Evolutionary conservation across 2,113 vertebrate genomes (phyloP).

Genomic region (Prolemur simus): DNA sequence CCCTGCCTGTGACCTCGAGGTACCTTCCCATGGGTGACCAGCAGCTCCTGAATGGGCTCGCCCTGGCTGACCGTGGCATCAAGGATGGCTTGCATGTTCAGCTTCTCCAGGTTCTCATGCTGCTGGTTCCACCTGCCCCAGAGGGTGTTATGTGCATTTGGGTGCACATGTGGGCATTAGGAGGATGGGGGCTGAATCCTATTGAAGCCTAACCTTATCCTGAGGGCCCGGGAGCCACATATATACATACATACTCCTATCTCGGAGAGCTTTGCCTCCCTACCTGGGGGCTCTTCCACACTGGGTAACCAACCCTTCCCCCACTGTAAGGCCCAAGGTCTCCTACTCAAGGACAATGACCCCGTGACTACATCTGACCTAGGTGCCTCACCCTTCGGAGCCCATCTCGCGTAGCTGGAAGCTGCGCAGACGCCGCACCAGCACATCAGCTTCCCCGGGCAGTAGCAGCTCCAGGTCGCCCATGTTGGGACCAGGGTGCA

Average conservation of each 20-base stretch:
- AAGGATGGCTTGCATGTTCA: slow-evolving; percentile 96
- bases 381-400: slow-evolving; percentile 70
- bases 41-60: slow-evolving; percentile 92
- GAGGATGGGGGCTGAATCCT: neutral
- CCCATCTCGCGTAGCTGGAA: slow-evolving; percentile 88
- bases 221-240: neutral
- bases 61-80: slow-evolving; percentile 87
- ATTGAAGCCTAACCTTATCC: neutral
- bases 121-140: slow-evolving; percentile 92
- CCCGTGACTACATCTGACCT: neutral
- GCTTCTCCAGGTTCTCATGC: slow-evolving; percentile 93
- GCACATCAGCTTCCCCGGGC: slow-evolving; percentile 87
- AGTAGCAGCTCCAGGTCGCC: slow-evolving; percentile 78
- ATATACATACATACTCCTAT: too few species aligned
- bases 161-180: neutral
- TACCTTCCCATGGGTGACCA: slow-evolving; percentile 93
- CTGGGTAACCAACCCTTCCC: neutral
- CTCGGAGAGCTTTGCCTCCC: neutral
- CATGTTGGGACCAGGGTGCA: slow-evolving; percentile 44
- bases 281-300: neutral
- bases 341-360: neutral
- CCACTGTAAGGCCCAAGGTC: neutral
- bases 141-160: neutral
- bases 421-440: slow-evolving; percentile 85
- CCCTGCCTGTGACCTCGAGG: neutral